Percentiles rank a stretch among this genome's conserved stretches.
phyloP scores from a whole-genome alignment of 2,797 vertebrate species.

The Loris lydekkerianus region DNA sequence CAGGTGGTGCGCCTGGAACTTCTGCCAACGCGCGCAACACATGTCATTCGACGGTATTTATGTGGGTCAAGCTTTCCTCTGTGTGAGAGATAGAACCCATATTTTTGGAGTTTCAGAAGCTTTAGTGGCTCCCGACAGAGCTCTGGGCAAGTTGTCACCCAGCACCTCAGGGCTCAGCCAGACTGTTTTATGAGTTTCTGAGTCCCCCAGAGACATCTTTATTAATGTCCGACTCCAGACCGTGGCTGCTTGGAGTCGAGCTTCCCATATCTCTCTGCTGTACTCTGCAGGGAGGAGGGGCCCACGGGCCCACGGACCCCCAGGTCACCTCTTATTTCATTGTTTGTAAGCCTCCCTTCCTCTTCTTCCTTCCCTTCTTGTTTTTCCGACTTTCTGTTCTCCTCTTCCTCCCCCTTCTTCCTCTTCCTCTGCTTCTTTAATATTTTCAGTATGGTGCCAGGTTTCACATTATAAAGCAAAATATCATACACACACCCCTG shows the following conservation, averaged over 20 bases:
- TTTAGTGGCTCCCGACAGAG: background rate
- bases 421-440: background rate
- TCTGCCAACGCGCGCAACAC: background rate
- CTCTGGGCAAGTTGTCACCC: constrained; percentile 13
- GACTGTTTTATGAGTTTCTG: constrained; percentile 48
- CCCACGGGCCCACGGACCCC: rapidly evolving
- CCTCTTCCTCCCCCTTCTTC: background rate
- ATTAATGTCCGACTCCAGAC: constrained; percentile 40
- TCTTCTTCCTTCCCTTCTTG: background rate
- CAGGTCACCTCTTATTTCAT: background rate
- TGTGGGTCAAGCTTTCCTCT: background rate
- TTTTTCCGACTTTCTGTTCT: background rate
- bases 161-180: background rate
- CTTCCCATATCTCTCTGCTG: background rate
- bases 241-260: background rate
- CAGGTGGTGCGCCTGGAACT: background rate
- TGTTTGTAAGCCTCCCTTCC: background rate
- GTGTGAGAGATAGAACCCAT: background rate
- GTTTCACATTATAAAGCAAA: background rate
- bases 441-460: background rate
- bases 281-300: background rate
- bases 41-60: background rate
- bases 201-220: constrained; percentile 55
- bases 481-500: too few species aligned
- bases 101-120: constrained; percentile 57